Evolutionary conservation across 2,888 invertebrate species (phyloP).

Genomic region (Lamellibrachia satsuma): DNA sequence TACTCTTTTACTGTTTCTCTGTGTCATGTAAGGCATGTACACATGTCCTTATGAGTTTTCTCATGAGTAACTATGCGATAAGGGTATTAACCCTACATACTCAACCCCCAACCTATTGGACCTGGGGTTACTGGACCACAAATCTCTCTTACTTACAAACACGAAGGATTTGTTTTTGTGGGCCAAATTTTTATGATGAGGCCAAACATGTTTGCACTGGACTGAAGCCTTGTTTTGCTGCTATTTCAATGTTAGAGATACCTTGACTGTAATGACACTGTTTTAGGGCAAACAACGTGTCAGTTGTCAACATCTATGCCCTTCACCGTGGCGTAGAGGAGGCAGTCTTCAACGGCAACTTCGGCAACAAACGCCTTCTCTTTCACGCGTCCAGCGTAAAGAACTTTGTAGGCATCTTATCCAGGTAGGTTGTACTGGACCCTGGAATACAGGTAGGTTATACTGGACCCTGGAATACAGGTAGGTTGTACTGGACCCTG

Average conservation of each 20-base stretch:
- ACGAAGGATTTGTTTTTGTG: neutral
- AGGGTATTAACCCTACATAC: too few species aligned
- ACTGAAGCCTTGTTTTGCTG: neutral
- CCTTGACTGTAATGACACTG: neutral
- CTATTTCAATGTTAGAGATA: neutral
- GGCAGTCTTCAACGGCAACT: conserved; percentile 46
- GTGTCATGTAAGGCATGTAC: too few species aligned
- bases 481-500: neutral
- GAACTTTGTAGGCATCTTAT: conserved; percentile 63
- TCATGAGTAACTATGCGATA: too few species aligned
- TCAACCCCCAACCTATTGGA: too few species aligned
- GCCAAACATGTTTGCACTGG: neutral
- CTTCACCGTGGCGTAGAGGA: conserved; percentile 55
- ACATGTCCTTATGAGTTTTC: too few species aligned
- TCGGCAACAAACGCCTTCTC: conserved; percentile 48
- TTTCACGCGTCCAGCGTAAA: conserved; percentile 59
- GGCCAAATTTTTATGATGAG: neutral
- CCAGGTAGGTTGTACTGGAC: conserved; percentile 49
- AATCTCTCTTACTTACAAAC: too few species aligned
- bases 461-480: neutral
- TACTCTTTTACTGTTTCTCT: too few species aligned
- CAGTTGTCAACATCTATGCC: conserved; percentile 48
- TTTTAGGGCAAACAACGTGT: conserved; percentile 23
- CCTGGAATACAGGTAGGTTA: neutral
- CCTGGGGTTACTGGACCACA: too few species aligned